Conservation (phyloP, 1,140 invertebrate species). For the Drosophila pallidifrons region DNA sequence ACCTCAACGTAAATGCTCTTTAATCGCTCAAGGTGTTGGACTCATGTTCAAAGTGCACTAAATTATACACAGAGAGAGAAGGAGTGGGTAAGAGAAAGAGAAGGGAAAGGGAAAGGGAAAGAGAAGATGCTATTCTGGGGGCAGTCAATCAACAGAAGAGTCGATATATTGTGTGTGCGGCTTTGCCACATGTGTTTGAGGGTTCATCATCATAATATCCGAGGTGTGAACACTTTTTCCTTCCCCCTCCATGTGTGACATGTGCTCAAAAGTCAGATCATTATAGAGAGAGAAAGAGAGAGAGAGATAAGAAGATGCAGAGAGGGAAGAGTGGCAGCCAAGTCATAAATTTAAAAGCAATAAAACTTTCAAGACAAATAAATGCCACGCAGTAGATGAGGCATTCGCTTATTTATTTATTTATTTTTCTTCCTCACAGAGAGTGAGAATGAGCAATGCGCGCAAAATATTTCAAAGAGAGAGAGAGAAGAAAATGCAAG, state of each 20-base stretch:
- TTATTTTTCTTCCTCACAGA: constrained; percentile 3
- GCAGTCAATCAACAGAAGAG: constrained; percentile 61
- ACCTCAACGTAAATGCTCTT: constrained; percentile 10
- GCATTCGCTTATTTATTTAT: constrained; percentile 38
- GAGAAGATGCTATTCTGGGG: background rate
- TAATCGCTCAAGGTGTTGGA: constrained; percentile 30
- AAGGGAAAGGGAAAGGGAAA: too few species aligned
- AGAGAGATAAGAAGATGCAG: background rate
- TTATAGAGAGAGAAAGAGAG: constrained; percentile 2
- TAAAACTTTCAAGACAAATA: constrained; percentile 84
- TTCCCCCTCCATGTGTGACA: constrained; percentile 16
- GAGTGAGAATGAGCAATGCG: constrained; percentile 45
- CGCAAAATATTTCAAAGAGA: constrained; percentile 76
- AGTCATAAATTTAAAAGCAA: constrained; percentile 82
- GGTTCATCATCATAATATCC: constrained; percentile 51
- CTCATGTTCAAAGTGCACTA: constrained; percentile 17
- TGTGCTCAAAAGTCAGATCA: constrained; percentile 32
- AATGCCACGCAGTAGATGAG: constrained; percentile 64
- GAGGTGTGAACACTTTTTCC: constrained; percentile 68
- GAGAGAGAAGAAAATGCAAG: constrained; percentile 36
- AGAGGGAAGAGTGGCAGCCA: constrained; percentile 44
- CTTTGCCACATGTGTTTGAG: constrained; percentile 29
- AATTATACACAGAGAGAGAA: constrained; percentile 5
- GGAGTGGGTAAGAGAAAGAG: constrained; percentile 1
- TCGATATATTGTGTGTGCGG: background rate